Evolutionary conservation across 2,113 vertebrate species (phyloP).

Genomic region (Sinosuthora webbiana): DNA sequence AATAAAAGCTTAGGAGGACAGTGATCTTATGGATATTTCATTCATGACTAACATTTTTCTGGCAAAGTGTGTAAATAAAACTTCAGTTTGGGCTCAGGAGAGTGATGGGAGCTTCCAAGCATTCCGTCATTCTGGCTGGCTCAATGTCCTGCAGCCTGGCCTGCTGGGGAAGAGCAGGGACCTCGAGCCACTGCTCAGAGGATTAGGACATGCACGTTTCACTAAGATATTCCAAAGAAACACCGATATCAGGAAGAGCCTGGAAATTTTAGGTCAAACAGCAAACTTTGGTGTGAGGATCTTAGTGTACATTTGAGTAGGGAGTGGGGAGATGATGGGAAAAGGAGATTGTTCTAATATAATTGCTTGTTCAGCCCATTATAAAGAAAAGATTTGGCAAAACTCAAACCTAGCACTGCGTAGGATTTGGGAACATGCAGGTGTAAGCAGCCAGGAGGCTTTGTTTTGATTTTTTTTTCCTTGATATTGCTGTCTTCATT

Average conservation of each 20-base stretch:
- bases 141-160: background rate
- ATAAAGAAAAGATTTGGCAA: constrained; percentile 9
- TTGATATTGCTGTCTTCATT: constrained; percentile 7
- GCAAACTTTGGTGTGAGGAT: background rate
- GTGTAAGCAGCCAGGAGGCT: constrained; percentile 34
- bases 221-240: background rate
- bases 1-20: background rate
- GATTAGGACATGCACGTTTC: background rate
- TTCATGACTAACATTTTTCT: constrained; percentile 1
- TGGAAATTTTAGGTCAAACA: background rate
- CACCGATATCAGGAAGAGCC: background rate
- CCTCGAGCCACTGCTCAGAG: background rate
- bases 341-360: background rate
- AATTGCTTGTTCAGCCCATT: constrained; percentile 19
- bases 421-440: constrained; percentile 35
- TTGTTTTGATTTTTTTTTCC: constrained; percentile 42
- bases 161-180: background rate
- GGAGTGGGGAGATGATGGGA: background rate
- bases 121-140: background rate
- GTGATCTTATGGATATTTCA: background rate
- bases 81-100: background rate
- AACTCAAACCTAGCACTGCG: background rate
- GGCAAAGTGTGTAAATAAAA: constrained; percentile 2
- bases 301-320: background rate
- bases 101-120: background rate